A percentile compares a stretch with the other conserved stretches of the same genome.
These are phyloP conservation scores for Anser brachyrhynchus DNA, from an alignment of 2,113 vertebrate species.

Conservation along the genomic window DNA sequence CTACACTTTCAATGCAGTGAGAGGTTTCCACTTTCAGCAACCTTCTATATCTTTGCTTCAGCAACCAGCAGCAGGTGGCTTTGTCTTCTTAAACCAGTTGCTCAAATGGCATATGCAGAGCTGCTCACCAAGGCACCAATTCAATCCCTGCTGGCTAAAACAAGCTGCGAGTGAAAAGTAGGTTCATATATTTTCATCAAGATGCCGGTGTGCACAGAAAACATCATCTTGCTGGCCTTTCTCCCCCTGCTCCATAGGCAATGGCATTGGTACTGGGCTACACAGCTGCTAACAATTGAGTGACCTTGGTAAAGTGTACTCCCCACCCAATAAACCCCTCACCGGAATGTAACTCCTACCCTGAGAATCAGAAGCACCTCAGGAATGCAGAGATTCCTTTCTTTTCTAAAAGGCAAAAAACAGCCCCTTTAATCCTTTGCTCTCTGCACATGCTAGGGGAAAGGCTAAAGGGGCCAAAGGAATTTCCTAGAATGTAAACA, in stretches of 20 bases:
- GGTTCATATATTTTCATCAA: conserved; percentile 2
- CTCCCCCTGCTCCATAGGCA: neutral
- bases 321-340: conserved; percentile 28
- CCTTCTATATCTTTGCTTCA: neutral
- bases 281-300: conserved; percentile 52
- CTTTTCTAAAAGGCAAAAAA: conserved; percentile 50
- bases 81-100: conserved; percentile 5
- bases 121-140: conserved; percentile 16
- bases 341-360: conserved; percentile 60
- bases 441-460: conserved; percentile 35
- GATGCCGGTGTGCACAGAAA: neutral
- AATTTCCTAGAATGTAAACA: conserved; percentile 48
- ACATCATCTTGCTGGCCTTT: neutral
- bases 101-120: conserved; percentile 30
- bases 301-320: neutral
- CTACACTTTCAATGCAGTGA: neutral
- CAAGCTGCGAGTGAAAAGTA: neutral
- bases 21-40: neutral
- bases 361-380: conserved; percentile 57
- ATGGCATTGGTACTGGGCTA: neutral
- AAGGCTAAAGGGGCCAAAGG: conserved; percentile 30
- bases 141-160: conserved; percentile 17
- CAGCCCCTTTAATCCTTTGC: conserved; percentile 49
- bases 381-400: conserved; percentile 56
- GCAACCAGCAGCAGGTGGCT: conserved; percentile 26